Conservation (phyloP, 2,888 invertebrate genomes). For the Yponomeuta evonymella region DNA sequence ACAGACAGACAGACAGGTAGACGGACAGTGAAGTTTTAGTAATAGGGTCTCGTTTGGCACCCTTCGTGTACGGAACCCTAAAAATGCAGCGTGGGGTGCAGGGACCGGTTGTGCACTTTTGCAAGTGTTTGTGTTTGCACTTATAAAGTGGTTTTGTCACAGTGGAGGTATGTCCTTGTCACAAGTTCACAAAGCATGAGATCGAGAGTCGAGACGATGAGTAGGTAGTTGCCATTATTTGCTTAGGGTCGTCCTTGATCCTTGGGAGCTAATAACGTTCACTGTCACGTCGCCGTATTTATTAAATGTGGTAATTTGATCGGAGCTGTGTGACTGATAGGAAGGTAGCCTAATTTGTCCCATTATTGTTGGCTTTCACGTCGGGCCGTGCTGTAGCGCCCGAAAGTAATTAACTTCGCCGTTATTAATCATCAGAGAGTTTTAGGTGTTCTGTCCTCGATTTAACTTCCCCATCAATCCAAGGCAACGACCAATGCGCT, state of each 20-base stretch:
- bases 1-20: no score
- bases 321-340: background rate
- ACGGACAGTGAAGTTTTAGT: no score
- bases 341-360: conserved; percentile 35
- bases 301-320: conserved; percentile 7
- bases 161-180: no score
- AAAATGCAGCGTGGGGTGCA: no score
- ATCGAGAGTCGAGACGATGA: no score
- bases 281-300: background rate
- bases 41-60: no score
- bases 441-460: background rate
- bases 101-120: no score
- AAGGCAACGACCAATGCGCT: background rate
- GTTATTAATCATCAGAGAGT: conserved; percentile 38
- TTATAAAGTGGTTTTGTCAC: no score
- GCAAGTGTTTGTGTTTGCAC: no score
- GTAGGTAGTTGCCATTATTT: background rate
- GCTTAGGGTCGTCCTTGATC: background rate
- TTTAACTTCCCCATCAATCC: background rate
- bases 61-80: no score
- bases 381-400: conserved; percentile 22
- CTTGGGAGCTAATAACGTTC: background rate
- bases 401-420: conserved; percentile 44
- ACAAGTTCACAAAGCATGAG: no score
- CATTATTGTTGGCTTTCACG: conserved; percentile 26